Evolutionary conservation across 2,797 vertebrate species (phyloP).

Genomic region (Strix occidentalis): DNA sequence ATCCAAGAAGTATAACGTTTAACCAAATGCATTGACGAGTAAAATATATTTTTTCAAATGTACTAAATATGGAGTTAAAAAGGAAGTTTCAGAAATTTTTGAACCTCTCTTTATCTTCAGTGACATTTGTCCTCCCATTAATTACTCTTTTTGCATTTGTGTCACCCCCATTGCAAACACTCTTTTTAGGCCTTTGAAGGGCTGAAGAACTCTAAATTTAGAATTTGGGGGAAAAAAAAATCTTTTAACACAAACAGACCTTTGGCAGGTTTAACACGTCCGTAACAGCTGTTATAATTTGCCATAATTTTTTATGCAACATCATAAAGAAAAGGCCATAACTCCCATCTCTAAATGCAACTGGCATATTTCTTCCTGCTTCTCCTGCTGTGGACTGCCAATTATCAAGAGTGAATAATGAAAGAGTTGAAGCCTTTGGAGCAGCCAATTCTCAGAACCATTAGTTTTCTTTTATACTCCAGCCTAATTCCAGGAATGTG

Average conservation of each 20-base stretch:
- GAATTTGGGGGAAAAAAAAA: neutral
- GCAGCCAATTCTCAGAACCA: conserved; percentile 74
- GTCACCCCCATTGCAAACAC: neutral
- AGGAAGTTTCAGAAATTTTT: neutral
- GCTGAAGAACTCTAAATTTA: neutral
- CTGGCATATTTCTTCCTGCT: conserved; percentile 43
- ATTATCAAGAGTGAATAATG: conserved; percentile 64
- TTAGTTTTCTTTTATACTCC: conserved; percentile 76
- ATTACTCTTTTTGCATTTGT: neutral
- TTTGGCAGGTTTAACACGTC: conserved; percentile 54
- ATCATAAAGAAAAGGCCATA: conserved; percentile 63
- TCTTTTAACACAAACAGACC: conserved; percentile 53
- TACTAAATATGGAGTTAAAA: neutral
- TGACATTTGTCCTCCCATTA: neutral
- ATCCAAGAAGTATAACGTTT: neutral
- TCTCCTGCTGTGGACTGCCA: conserved; percentile 61
- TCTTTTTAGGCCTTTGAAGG: neutral
- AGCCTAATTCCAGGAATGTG: conserved; percentile 76
- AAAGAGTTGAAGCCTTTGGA: conserved; percentile 59
- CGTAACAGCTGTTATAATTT: conserved; percentile 71
- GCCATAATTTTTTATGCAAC: conserved; percentile 60
- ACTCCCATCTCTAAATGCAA: conserved; percentile 52
- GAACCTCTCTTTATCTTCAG: neutral
- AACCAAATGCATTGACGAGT: neutral
- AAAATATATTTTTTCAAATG: neutral